Evolutionary conservation across 64 coral and sea anemone genomes (phyloP).

Genomic region (Orbicella faveolata): DNA sequence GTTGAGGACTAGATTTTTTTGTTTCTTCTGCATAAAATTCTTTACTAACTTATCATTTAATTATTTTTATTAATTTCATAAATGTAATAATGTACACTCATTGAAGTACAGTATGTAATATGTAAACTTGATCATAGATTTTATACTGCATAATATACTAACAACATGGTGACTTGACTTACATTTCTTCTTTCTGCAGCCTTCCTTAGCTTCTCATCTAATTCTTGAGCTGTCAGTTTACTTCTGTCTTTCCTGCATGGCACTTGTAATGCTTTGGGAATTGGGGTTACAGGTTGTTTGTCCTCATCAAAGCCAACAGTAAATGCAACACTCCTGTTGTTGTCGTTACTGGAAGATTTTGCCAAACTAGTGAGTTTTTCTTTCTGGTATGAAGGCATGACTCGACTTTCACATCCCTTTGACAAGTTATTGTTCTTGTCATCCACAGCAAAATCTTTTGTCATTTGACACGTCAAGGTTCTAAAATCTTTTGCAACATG

Average conservation of each 20-base stretch:
- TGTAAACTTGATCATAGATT: too few relatives aligned
- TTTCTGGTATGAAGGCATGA: background rate
- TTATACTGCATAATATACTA: too few relatives aligned
- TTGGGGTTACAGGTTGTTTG: background rate
- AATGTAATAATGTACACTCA: too few relatives aligned
- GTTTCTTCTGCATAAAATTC: too few relatives aligned
- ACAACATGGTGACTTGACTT: background rate
- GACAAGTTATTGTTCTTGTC: slow-evolving; percentile 36
- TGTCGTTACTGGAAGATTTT: background rate
- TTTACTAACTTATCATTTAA: too few relatives aligned
- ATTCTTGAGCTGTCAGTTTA: slow-evolving; percentile 39
- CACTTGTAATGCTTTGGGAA: slow-evolving; percentile 12
- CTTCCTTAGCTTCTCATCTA: slow-evolving; percentile 60
- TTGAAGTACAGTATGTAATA: too few relatives aligned
- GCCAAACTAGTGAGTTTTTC: background rate
- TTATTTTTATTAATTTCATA: too few relatives aligned
- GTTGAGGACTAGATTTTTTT: too few relatives aligned
- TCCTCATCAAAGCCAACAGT: slow-evolving; percentile 42
- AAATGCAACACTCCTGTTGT: slow-evolving; percentile 39
- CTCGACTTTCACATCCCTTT: background rate
- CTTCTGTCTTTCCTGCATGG: slow-evolving; percentile 3
- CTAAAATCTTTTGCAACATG: slow-evolving; percentile 54
- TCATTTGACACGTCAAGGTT: slow-evolving; percentile 44
- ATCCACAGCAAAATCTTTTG: slow-evolving; percentile 54
- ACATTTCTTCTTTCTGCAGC: slow-evolving; percentile 70